A percentile compares a stretch with the other conserved stretches of the same genome.
Conservation (phyloP, 2,113 vertebrate species). For the Paedocypris sp. region DNA sequence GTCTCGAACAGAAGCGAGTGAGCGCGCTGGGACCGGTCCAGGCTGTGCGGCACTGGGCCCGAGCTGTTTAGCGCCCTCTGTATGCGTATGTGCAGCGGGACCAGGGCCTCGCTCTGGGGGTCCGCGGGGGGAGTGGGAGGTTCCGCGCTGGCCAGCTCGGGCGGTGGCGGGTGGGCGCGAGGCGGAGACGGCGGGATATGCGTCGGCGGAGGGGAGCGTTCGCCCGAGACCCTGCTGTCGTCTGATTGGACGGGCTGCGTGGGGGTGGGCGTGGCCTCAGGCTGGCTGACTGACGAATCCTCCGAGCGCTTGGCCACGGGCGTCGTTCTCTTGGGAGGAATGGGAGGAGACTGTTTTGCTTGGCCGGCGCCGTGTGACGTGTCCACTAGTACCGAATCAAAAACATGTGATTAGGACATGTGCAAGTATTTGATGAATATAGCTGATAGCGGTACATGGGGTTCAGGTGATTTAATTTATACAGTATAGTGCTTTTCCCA, state of each 20-base stretch:
- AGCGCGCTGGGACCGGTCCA: conserved; percentile 71
- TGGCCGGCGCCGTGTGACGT: conserved; percentile 58
- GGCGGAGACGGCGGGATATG: conserved; percentile 59
- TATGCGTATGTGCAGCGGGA: conserved; percentile 85
- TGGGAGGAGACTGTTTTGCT: conserved; percentile 76
- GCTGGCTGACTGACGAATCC: conserved; percentile 47
- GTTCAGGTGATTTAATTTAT: no score
- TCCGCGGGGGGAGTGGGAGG: conserved; percentile 54
- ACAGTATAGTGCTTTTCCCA: no score
- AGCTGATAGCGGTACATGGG: no score
- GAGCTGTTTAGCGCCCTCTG: conserved; percentile 79
- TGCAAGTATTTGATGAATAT: no score
- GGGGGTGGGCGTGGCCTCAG: conserved; percentile 19
- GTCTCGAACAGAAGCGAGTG: conserved; percentile 80
- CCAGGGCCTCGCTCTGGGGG: conserved; percentile 56
- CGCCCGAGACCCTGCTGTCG: neutral
- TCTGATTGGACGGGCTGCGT: conserved; percentile 32
- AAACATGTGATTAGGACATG: neutral
- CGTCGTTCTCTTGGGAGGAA: conserved; percentile 75
- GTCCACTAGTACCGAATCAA: conserved; percentile 61
- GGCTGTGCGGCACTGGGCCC: conserved; percentile 50
- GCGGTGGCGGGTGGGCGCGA: conserved; percentile 33
- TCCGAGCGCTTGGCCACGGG: conserved; percentile 52
- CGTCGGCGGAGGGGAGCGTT: conserved; percentile 33
- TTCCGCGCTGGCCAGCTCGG: conserved; percentile 47